Evolutionary conservation across 2,113 vertebrate genomes (phyloP), one percentile per base, ranked within the genome.

Genomic region (Oreocharis arfaki): DNA sequence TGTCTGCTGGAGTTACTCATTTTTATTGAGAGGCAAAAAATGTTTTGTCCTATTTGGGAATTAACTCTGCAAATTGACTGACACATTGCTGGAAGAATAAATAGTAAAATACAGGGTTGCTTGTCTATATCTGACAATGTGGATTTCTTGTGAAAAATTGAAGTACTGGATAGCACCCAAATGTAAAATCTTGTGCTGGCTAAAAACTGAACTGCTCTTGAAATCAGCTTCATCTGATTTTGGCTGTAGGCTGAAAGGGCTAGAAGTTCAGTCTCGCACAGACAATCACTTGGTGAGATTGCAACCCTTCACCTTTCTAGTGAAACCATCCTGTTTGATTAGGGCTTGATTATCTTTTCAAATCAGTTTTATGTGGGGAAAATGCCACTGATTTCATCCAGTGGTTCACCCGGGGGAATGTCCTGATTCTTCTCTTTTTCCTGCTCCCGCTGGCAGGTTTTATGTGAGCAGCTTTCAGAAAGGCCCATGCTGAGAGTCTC

Each of bases 41-140:
- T 30, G 16, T 97, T 97, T 75, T 7, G 84, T 89, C 77, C 93
- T 78, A 69, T 97, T 97, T 97, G 78, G 82, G 96, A 98, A 97
- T 97, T 96, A 97, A 95, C 92, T 98, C 91, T 49, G 53, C 61
- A 92, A 97, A 97, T 87, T 95, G 96, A 97, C 91, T 96, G 97
- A 96, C 89, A 93, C 7, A 2, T 93, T 89, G 61, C 87, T 91
- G 90, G 84, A 73, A 96, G 68, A 96, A 77, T 68, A 90, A 97
- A 92, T 52, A 90, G 65, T 93, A 90, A 59, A 79, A 57, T 61
- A 84, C 4, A 69, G 9, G 1, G 2, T 68, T 90, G 47, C 86
- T 97, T 95, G 64, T 94, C 93, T 95, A 5, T 92, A 84, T 92
- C 76, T 55, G 86, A 87, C 42, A 86, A 56, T 39, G 57, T 55